A percentile compares a stretch with the other conserved stretches of the same genome.
Evolutionary conservation across 2,888 invertebrate genomes (phyloP).

Genomic region (Cantharis nigra): DNA sequence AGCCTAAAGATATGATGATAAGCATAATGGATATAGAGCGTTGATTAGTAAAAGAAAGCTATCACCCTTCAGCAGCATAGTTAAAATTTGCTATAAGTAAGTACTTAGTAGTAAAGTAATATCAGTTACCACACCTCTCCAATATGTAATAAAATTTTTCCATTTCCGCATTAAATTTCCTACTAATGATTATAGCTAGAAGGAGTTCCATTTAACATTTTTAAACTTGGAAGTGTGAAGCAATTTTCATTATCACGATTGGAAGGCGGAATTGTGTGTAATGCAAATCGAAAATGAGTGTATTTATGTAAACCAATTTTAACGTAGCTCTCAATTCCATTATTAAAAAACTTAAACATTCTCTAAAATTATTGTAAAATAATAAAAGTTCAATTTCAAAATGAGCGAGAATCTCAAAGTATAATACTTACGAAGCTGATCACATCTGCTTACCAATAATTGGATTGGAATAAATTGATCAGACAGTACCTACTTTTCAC

Average conservation of each 20-base stretch:
- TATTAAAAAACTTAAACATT: background rate
- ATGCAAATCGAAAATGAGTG: background rate
- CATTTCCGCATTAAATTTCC: background rate
- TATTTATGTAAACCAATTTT: background rate
- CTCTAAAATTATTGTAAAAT: background rate
- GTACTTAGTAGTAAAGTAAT: background rate
- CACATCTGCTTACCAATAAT: conserved; percentile 36
- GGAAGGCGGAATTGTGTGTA: background rate
- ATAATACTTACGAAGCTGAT: background rate
- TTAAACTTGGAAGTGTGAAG: background rate
- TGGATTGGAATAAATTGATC: conserved; percentile 47
- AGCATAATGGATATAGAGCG: background rate
- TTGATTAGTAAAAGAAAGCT: background rate
- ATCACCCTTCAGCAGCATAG: background rate
- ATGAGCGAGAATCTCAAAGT: background rate
- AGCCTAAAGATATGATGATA: too few relatives aligned
- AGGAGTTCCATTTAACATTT: background rate
- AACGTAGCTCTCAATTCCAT: background rate
- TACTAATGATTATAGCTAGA: background rate
- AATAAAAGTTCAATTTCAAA: background rate
- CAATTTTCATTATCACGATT: background rate
- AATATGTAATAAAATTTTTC: background rate
- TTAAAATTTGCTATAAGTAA: background rate
- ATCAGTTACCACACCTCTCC: background rate
- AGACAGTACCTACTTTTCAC: conserved; percentile 43